Base-by-base conservation (phyloP, 2,113 vertebrate genomes). In the Spilogale gracilis region DNA sequence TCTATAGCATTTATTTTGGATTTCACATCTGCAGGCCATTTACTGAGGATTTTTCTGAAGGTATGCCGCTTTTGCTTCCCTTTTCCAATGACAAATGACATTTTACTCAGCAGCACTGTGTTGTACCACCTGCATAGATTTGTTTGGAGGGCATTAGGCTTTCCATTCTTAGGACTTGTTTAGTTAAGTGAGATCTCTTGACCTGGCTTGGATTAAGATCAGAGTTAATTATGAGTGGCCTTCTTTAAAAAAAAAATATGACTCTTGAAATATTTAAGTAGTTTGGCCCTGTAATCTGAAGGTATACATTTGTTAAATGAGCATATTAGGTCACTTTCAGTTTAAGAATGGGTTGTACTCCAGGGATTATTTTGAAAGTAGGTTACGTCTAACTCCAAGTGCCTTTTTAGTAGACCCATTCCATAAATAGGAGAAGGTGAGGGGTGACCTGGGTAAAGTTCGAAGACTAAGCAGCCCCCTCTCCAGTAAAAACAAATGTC, bases 321-420 rank as follows among this genome's bases (percentile, higher is more conserved):
- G 23, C 58, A 32, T 71, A 84, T 87, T 92, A 80, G 71, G 43
- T 96, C 81, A 38, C 73, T 48, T 87, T 96, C 79, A 80, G 7
- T 63, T 97, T 76, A 95, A 91, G 86, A 95, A 84, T 90, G 92
- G n/a, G 5, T 58, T 83, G 60, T 67, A 67, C 13, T 84, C 18
- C 21, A 90, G 67, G 73, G 60, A 48, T 43, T 95, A 21, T 60
- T 89, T 90, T 67, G 50, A 54, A 92, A 84, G 81, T 83, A 79
- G 73, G 43, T 95, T 92, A 88, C 21, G 71, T 69, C 56, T 91
- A 56, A 88, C 43, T 65, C 56, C 38, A 48, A 63, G 38, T 85
- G 9, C 9, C 45, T 97, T 84, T 95, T 94, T 50, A 58, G 7
- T 93, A 87, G 23, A 69, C 67, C 30, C 45, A 20, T 45, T 12